phyloP scores from a whole-genome alignment of 2,888 invertebrate species.

The Apodemia mormo region DNA sequence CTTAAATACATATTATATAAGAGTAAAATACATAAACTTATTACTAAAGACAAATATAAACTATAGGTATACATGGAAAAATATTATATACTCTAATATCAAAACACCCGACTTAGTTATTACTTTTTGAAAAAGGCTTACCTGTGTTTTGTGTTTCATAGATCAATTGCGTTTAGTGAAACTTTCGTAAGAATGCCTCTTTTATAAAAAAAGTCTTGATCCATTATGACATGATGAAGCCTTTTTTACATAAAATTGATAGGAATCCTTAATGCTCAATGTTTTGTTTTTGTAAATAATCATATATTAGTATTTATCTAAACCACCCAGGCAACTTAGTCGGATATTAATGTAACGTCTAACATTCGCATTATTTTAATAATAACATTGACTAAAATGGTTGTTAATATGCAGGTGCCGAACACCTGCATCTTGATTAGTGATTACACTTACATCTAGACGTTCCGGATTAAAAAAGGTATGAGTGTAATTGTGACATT shows the following conservation, averaged over 20 bases:
- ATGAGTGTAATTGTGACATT: slow-evolving; percentile 62
- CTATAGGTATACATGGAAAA: too few relatives aligned
- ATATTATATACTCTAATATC: too few relatives aligned
- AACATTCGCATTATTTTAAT: slow-evolving; percentile 10
- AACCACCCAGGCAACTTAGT: background rate
- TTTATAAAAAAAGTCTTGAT: too few relatives aligned
- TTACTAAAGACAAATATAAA: too few relatives aligned
- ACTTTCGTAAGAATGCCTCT: too few relatives aligned
- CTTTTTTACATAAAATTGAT: background rate
- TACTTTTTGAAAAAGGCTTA: too few relatives aligned
- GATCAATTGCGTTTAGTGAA: too few relatives aligned
- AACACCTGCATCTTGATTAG: slow-evolving; percentile 76
- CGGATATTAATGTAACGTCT: slow-evolving; percentile 8
- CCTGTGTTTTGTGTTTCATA: too few relatives aligned
- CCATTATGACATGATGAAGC: too few relatives aligned
- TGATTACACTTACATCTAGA: slow-evolving; percentile 64
- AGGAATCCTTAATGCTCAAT: background rate
- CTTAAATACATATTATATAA: too few relatives aligned
- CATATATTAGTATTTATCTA: background rate
- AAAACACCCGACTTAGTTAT: too few relatives aligned
- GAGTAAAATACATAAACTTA: too few relatives aligned
- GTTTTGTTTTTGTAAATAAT: background rate
- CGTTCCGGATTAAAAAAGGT: slow-evolving; percentile 60
- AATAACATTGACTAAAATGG: slow-evolving; percentile 48
- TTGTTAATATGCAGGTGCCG: slow-evolving; percentile 55